Percentiles rank a stretch among this genome's conserved stretches.
phyloP scores from a whole-genome alignment of 2,888 invertebrate genomes.

The Dexiosoma caninum region DNA sequence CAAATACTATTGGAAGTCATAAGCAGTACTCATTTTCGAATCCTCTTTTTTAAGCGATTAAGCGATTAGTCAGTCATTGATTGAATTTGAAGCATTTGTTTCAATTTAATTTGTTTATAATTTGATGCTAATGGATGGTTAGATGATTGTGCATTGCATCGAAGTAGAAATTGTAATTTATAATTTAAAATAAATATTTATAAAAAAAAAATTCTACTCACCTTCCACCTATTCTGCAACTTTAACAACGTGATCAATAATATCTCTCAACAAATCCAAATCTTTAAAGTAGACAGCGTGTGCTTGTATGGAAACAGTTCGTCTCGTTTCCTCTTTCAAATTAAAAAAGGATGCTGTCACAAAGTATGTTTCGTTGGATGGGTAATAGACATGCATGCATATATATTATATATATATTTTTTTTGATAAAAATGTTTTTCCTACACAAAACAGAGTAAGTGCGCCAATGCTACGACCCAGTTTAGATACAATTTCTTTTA shows the following conservation, averaged over 20 bases:
- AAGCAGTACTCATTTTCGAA: too few relatives aligned
- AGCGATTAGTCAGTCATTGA: too few relatives aligned
- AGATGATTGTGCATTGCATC: too few relatives aligned
- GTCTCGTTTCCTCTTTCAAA: not conserved
- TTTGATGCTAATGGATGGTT: too few relatives aligned
- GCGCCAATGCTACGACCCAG: conserved; percentile 47
- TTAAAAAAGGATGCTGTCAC: not conserved
- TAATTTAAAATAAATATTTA: not conserved
- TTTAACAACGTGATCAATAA: not conserved
- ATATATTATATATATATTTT: too few relatives aligned
- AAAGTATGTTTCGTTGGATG: conserved; percentile 1
- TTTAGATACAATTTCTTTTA: conserved; percentile 14
- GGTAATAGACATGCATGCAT: too few relatives aligned
- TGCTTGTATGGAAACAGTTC: not conserved
- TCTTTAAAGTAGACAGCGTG: conserved; percentile 7
- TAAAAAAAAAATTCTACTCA: conserved; percentile 22
- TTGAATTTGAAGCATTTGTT: too few relatives aligned
- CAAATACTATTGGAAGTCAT: too few relatives aligned
- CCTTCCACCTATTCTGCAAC: not conserved
- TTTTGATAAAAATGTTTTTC: not conserved
- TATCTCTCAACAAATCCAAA: not conserved
- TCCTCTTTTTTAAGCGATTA: too few relatives aligned
- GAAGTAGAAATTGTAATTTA: too few relatives aligned
- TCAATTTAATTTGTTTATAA: too few relatives aligned
- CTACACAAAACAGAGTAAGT: not conserved